Conservation (phyloP, 2,113 vertebrate genomes). For the Plotosus lineatus region DNA sequence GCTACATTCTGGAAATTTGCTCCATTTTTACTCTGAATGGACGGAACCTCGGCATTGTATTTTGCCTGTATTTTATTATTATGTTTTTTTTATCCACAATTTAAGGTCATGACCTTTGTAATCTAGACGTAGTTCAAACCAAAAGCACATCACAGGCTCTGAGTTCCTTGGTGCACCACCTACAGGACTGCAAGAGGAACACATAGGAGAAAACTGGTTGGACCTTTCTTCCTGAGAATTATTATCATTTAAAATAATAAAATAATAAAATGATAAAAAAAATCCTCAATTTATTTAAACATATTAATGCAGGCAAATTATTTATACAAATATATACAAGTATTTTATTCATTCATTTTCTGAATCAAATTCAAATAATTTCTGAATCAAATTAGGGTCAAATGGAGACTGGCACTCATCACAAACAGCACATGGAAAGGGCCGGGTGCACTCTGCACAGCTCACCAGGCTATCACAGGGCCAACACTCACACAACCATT, state of each 20-base stretch:
- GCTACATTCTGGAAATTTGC: conserved; percentile 2
- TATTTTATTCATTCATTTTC: too few relatives aligned
- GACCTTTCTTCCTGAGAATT: too few relatives aligned
- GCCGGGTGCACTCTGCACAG: too few relatives aligned
- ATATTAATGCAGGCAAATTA: too few relatives aligned
- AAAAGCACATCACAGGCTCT: background rate
- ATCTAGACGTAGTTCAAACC: background rate
- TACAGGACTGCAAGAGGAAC: conserved; percentile 8
- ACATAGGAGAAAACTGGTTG: background rate
- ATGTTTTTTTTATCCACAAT: conserved; percentile 16
- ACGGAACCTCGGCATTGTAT: background rate
- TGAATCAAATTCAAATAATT: too few relatives aligned
- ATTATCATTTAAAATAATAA: too few relatives aligned
- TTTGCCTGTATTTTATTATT: background rate
- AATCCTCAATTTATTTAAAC: background rate
- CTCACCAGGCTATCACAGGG: too few relatives aligned
- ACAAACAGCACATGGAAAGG: too few relatives aligned
- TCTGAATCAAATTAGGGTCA: too few relatives aligned
- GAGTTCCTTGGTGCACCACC: background rate
- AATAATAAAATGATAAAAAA: background rate
- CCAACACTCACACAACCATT: too few relatives aligned
- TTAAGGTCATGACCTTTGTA: background rate
- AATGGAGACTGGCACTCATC: too few relatives aligned
- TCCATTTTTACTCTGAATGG: background rate
- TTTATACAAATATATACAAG: too few relatives aligned